phyloP scores from a whole-genome alignment of 2,113 vertebrate genomes.

The Baryphthengus martii region DNA sequence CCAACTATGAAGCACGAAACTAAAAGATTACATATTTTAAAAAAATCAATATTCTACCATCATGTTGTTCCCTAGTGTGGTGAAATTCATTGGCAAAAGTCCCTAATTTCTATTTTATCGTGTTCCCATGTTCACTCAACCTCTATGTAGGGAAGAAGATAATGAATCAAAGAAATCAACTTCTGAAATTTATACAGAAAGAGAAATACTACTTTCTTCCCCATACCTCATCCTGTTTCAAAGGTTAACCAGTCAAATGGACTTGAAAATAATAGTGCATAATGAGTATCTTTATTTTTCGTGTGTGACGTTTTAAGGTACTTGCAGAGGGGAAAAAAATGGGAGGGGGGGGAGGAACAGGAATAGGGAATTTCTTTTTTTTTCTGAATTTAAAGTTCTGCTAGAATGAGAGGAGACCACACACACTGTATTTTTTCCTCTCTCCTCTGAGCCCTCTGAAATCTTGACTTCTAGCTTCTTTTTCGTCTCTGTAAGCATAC shows the following conservation, averaged over 20 bases:
- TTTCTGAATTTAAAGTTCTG: not conserved
- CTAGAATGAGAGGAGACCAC: not conserved
- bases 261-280: not conserved
- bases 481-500: not conserved
- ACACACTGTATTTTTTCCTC: not conserved
- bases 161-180: not conserved
- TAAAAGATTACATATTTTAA: not conserved
- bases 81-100: not conserved
- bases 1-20: not conserved
- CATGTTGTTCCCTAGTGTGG: not conserved
- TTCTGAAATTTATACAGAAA: not conserved
- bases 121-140: not conserved
- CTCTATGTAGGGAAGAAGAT: not conserved
- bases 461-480: not conserved
- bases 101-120: not conserved
- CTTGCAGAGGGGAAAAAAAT: not conserved
- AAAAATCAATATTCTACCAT: not conserved
- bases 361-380: not conserved
- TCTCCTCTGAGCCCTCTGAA: not conserved
- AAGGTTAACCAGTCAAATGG: not conserved
- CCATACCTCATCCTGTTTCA: rapidly evolving
- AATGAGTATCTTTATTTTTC: not conserved
- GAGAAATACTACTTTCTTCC: not conserved
- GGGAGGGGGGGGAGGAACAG: not conserved
- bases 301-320: not conserved